Base-by-base conservation (phyloP, 2,797 vertebrate genomes). In the Fratercula arctica region DNA sequence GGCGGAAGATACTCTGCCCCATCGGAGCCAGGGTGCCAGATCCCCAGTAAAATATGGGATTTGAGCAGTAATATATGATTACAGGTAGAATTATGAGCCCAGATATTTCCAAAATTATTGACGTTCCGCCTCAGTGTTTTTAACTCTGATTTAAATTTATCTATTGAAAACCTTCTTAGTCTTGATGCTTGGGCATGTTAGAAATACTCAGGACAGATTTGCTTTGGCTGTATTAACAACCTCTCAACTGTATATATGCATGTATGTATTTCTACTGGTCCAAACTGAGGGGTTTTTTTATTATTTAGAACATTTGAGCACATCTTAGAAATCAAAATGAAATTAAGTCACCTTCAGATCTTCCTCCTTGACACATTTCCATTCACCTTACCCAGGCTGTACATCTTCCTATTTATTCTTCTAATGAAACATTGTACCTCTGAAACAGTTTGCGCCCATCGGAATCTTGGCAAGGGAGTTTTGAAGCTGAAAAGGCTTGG, bases 401-500 rank as follows among this genome's bases (percentile, higher is more conserved):
- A 8, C 15, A 23, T 72, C 11, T 79, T 92, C 24, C 70, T 87
- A 3, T 50, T 90, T 88, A 43, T 69, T 87, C 33, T 87, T 87
- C 20, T 85, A 45, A 70, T 83, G 41, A 66, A 85, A 59, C 8
- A 3, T 33, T 89, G 5, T 82, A 39, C 45, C 21, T 79, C 46
- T 89, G 74, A 77, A 96, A 85, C 8, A 63, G 46, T 75, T 79
- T 85, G 29, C 6, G 3, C 50, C n/a, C 72, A 8, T 66, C 7
- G 90, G 56, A 76, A 39, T 89, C 54, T 85, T 77, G 45, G 85
- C n/a, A 69, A 48, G 39, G 48, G 78, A 66, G 18, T 83, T 92
- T 73, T 79, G 70, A 92, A 73, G n/a, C 33, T 90, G 56, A 74
- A 77, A 87, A 87, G 5, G 6, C 60, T 93, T 91, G 61, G 86